Base-by-base conservation (phyloP, 2,797 vertebrate species). In the Lagorchestes hirsutus region DNA sequence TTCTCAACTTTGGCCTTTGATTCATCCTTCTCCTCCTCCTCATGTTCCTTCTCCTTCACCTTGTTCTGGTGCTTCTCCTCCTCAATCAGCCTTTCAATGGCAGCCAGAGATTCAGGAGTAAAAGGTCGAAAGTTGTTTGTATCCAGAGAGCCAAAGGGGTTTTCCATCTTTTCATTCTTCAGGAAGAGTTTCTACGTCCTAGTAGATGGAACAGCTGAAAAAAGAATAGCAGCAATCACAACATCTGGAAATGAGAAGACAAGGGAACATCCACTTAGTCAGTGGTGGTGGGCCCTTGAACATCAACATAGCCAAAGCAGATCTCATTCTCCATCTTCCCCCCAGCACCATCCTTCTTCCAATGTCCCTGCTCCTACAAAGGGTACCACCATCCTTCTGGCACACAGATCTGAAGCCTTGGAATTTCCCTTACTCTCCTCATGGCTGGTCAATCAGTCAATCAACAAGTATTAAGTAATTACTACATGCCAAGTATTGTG, bases 151-250 rank as follows among this genome's bases (percentile, higher is more conserved):
- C 99, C 99, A 98, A 99, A 98, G 98, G 99, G 98, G 98, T 99
- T 98, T 97, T 99, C 99, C 99, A 99, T 99, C 98, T 99, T 99
- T 99, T 99, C 99, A 99, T 99, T 99, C 99, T 99, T 97, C 98
- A 98, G 97, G 98, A 97, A 98, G 98, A 98, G 97, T 98, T 96
- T 98, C 98, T 98, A 82, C 99, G 97, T 98, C 97, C 97, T 98
- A 93, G 92, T 50, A 97, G 97, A 1, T 96, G 92, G 98, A 97
- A 98, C 96, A 99, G 98, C 98, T 98, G 95, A 95, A 95, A 97
- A 54, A 58, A 16, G 28, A 67, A 90, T 27, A 87, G 29, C 34
- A n/a, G 24, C 55, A 56, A 93, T 2, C 31, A 34, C 8, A 91
- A 50, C 58, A 9, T 11, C 56, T n/a, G 55, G 54, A 55, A 54